Evolutionary conservation across 2,113 vertebrate genomes (phyloP), one percentile per base, ranked within the genome.

Genomic region (Grus americana): DNA sequence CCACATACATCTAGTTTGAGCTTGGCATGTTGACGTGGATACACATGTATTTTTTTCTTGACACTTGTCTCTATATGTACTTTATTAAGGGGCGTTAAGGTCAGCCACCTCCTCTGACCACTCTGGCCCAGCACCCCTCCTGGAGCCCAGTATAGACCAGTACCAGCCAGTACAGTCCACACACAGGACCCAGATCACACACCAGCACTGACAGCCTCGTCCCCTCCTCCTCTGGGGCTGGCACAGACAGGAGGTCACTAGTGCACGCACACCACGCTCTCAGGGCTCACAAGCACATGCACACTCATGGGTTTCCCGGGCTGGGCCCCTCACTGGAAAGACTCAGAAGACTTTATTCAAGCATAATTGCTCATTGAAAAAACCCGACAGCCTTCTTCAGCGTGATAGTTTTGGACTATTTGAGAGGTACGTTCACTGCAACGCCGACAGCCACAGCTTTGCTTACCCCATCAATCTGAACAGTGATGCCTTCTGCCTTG

Each of bases 241-340:
- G 27, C 14, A 34, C 18, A 22, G 21, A 15, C 27, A 46, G 40
- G 26, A 54, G 18, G 21, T 59, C 55, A 44, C 23, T 19, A 38
- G 9, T 1, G 0, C 22, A 34, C 26, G 18, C 38, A 22, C 38
- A 10, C 5, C 10, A 15, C 11, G 2, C 17, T 32, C 40, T 26
- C 3, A 3, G 26, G 5, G 16, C 34, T 57, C 58, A 57, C 29
- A 26, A 38, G 22, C 27, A 11, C 34, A 15, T 2, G 1, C 18
- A 15, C 2, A 13, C 6, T 57, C n/a, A 6, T 5, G 6, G 21
- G 5, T 38, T 10, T 54, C 36, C 22, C 4, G 4, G 32, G 8
- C 3, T 2, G 47, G 19, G 7, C 4, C 24, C 9, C 8, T 54
- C 21, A 40, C 24, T 61, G 36, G 47, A 79, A 79, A 59, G 50